phyloP scores from a whole-genome alignment of 92 coral and sea anemone species.

The Metridium senile region DNA sequence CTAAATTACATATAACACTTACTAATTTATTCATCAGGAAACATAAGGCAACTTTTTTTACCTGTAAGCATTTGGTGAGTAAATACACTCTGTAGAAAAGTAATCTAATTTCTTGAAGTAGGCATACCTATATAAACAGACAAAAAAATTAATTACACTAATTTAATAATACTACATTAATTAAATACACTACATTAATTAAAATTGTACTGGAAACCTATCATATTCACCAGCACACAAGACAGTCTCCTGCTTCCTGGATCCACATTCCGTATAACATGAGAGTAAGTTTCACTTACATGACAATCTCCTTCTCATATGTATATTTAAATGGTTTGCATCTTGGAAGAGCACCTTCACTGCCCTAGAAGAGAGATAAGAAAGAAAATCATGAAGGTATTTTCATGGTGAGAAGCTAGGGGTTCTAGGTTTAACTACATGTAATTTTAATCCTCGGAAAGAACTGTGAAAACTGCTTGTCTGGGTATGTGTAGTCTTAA shows the following conservation, averaged over 20 bases:
- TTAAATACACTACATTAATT: too few relatives aligned
- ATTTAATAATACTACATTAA: background rate
- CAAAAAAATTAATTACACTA: background rate
- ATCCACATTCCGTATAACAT: too few relatives aligned
- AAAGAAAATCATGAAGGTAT: background rate
- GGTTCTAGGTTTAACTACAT: background rate
- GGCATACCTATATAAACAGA: constrained; percentile 70
- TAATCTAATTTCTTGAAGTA: constrained; percentile 96
- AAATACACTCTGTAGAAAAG: constrained; percentile 97
- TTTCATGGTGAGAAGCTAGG: background rate
- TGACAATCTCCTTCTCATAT: constrained; percentile 96
- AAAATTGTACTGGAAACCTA: too few relatives aligned
- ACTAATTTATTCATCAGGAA: too few relatives aligned
- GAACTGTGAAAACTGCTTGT: too few relatives aligned
- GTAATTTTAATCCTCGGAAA: too few relatives aligned
- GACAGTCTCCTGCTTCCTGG: too few relatives aligned
- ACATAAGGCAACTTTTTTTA: too few relatives aligned
- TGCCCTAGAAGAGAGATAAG: constrained; percentile 58
- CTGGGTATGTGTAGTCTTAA: too few relatives aligned
- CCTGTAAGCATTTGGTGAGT: constrained; percentile 99
- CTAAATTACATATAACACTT: too few relatives aligned
- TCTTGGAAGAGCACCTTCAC: constrained; percentile 92
- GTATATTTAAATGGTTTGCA: constrained; percentile 99
- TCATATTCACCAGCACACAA: too few relatives aligned
- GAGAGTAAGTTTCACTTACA: too few relatives aligned